Evolutionary conservation across 2,113 vertebrate genomes (phyloP), one percentile per base, ranked within the genome.

Genomic region (Myiozetetes cayanensis): DNA sequence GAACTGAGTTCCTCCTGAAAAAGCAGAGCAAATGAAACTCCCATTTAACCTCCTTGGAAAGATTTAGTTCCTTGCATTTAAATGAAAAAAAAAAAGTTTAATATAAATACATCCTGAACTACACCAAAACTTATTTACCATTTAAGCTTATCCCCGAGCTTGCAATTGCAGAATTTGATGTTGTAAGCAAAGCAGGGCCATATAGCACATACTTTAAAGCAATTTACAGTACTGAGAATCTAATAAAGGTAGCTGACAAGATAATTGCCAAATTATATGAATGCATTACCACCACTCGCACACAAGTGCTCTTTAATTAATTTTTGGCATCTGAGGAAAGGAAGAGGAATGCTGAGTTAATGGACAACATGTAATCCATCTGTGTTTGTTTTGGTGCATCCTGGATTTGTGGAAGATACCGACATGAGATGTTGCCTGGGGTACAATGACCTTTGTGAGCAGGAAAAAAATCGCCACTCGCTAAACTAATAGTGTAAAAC

Each of bases 241-340:
- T 94, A 96, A 95, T 87, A 93, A 95, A 97, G 86, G 71, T 85
- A 89, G 93, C 61, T 97, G 96, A 96, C 93, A 96, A 86, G 95
- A 94, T 97, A 96, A 97, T 95, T 94, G 96, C 83, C 93, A 82
- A 96, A 96, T 96, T 96, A 95, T 94, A 75, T 70, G 79, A 92
- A 83, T 37, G 61, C 56, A 75, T 91, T 96, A 74, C 80, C 93
- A 83, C 91, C 59, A 55, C 73, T 74, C 16, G 1, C 84, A 86
- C 83, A 92, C 66, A 95, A 89, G 81, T 58, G 83, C 84, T 85
- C 71, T 94, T 97, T 96, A 90, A 96, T 96, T 97, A 82, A 89
- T 95, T 97, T 95, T 97, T 96, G 93, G 96, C 96, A 95, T 94
- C 44, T 25, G n/a, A 95, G 94, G 93, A 93, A 91, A 96, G 86